Conservation (phyloP, 2,113 vertebrate genomes). For the Geococcyx californianus region DNA sequence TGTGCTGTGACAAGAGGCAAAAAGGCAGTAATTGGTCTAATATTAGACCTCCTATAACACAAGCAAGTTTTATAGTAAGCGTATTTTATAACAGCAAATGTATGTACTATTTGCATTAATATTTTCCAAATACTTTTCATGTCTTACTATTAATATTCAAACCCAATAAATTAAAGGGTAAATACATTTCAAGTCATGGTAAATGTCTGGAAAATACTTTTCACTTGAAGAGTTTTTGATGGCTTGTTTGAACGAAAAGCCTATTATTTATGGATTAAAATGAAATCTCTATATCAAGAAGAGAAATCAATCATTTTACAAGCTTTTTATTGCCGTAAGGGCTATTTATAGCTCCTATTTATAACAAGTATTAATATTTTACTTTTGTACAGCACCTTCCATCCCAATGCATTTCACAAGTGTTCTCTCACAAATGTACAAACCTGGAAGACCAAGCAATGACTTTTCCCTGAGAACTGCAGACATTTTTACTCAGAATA, state of each 20-base stretch:
- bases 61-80: background rate
- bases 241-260: background rate
- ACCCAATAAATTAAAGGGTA: background rate
- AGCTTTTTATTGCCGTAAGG: background rate
- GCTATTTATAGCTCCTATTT: background rate
- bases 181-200: background rate
- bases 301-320: background rate
- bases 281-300: background rate
- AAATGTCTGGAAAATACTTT: background rate
- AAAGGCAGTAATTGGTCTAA: fast-evolving
- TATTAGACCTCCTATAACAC: background rate
- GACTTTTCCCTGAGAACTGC: background rate
- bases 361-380: background rate
- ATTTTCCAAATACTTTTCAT: background rate
- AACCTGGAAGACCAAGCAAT: background rate
- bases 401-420: background rate
- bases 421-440: background rate
- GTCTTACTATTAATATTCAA: background rate
- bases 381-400: background rate
- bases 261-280: background rate
- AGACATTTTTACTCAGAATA: background rate
- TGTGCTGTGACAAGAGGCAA: background rate
- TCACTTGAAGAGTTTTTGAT: background rate
- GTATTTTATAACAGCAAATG: background rate
- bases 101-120: background rate